These are phyloP conservation scores for Psittacula derbiana DNA, from an alignment of 2,797 vertebrate genomes.

Conservation along the genomic window DNA sequence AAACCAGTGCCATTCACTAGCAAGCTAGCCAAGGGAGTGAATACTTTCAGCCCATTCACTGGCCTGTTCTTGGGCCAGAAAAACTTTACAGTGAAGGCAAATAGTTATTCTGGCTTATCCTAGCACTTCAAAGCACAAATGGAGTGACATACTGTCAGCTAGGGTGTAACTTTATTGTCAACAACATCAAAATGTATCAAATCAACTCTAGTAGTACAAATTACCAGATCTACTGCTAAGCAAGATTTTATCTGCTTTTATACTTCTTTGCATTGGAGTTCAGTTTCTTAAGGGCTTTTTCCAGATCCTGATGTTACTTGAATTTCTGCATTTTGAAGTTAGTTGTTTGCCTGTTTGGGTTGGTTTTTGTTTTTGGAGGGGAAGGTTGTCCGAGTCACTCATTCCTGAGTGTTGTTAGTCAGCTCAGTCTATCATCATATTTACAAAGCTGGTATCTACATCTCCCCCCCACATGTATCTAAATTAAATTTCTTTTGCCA, in stretches of 20 bases:
- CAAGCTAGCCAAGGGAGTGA: neutral
- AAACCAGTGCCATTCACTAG: neutral
- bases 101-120: neutral
- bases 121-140: neutral
- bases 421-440: neutral
- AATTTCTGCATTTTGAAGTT: neutral
- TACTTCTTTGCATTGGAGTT: neutral
- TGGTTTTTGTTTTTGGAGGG: neutral
- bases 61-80: neutral
- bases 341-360: neutral
- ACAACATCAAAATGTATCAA: neutral
- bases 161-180: neutral
- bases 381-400: neutral
- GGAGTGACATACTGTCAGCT: fast-evolving
- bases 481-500: neutral
- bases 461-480: fast-evolving
- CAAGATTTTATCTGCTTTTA: neutral
- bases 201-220: neutral
- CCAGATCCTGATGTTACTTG: neutral
- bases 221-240: neutral
- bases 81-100: neutral
- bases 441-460: neutral
- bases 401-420: neutral
- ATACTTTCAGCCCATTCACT: neutral
- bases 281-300: neutral